A percentile compares a stretch with the other conserved stretches of the same genome.
Conservation (phyloP, 2,888 invertebrate species). For the Bruchidius siliquastri region DNA sequence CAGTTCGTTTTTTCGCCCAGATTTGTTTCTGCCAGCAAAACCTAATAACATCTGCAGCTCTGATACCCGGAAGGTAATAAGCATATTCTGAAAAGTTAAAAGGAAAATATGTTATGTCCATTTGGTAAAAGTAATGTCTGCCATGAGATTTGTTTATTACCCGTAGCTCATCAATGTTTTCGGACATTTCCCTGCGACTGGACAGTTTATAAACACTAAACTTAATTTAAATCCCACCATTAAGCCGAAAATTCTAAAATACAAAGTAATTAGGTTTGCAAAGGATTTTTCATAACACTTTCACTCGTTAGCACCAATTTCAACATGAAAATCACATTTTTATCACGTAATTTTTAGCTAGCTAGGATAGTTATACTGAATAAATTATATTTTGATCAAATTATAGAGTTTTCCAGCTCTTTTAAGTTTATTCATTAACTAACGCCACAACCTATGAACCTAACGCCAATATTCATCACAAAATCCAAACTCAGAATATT, state of each 20-base stretch:
- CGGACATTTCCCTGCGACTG: slow-evolving; percentile 42
- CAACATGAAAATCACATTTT: background rate
- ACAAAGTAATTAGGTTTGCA: background rate
- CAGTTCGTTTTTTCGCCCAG: slow-evolving; percentile 75
- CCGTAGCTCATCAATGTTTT: slow-evolving; percentile 46
- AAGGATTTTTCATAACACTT: background rate
- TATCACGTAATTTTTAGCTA: background rate
- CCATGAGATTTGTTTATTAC: slow-evolving; percentile 24
- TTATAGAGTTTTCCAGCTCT: background rate
- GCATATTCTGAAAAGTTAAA: slow-evolving; percentile 41
- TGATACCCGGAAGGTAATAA: slow-evolving; percentile 72
- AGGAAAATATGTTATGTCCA: background rate
- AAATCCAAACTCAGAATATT: background rate
- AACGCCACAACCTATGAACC: background rate
- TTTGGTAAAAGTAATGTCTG: background rate
- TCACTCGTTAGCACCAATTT: background rate
- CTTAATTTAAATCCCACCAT: background rate
- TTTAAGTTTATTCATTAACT: background rate
- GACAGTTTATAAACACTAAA: slow-evolving; percentile 1
- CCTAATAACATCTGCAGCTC: slow-evolving; percentile 79
- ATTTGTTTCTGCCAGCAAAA: slow-evolving; percentile 73
- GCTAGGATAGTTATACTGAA: background rate
- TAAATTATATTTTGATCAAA: too few relatives aligned
- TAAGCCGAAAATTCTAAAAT: background rate
- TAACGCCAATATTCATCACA: background rate